These are phyloP conservation scores for Thysanoteuthis rhombus DNA, from an alignment of 2,888 invertebrate species.

Conservation along the genomic window DNA sequence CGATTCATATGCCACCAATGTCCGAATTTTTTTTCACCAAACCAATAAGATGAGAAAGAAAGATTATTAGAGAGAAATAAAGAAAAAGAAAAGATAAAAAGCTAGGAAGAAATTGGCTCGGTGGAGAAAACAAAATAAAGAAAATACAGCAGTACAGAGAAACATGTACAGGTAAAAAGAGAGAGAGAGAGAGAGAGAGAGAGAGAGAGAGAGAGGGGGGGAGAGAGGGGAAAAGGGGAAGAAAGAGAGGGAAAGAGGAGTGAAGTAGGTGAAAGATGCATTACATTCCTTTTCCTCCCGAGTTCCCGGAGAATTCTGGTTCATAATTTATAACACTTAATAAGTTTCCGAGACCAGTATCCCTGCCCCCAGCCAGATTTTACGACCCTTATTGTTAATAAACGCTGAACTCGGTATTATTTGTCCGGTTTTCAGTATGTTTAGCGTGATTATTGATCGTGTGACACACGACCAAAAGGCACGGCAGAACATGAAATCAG, in stretches of 20 bases:
- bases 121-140: too few species aligned
- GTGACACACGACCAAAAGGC: neutral
- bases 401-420: neutral
- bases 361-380: neutral
- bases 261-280: too few species aligned
- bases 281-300: neutral
- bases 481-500: neutral
- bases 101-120: too few species aligned
- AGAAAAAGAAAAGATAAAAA: too few species aligned
- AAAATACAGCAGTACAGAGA: too few species aligned
- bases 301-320: neutral
- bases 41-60: too few species aligned
- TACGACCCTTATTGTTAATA: neutral
- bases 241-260: neutral
- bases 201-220: too few species aligned
- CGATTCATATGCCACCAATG: too few species aligned
- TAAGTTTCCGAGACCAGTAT: neutral
- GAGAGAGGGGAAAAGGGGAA: neutral
- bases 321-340: neutral
- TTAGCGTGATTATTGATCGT: neutral
- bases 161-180: too few species aligned
- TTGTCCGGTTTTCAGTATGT: neutral
- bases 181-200: too few species aligned
- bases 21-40: too few species aligned
- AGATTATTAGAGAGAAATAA: too few species aligned